Conservation (phyloP, 2,113 vertebrate species). For the Marmota flaviventris region DNA sequence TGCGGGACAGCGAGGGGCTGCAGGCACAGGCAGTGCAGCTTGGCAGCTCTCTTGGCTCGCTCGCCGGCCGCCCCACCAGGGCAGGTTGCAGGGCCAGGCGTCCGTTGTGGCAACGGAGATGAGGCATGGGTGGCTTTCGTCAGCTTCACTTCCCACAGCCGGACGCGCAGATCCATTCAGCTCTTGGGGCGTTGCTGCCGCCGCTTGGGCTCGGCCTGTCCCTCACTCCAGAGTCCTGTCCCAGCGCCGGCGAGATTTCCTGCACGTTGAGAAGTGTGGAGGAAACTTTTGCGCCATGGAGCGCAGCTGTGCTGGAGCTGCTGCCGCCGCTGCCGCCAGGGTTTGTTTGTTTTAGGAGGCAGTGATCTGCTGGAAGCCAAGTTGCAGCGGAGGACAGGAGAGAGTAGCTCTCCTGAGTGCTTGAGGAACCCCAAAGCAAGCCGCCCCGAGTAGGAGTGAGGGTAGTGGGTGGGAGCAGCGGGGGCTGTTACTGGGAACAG, state of each 20-base stretch:
- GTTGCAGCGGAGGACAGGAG: conserved; percentile 44
- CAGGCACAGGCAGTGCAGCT: not conserved
- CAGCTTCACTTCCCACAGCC: conserved; percentile 56
- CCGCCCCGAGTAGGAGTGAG: not conserved
- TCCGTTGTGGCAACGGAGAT: conserved; percentile 27
- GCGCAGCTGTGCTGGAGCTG: conserved; percentile 71
- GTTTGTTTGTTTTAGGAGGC: conserved; percentile 80
- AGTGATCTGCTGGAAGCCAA: conserved; percentile 75
- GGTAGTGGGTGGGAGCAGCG: not conserved
- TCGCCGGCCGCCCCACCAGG: not conserved
- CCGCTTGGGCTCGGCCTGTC: conserved; percentile 44
- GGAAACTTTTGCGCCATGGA: conserved; percentile 79
- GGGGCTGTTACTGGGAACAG: not conserved
- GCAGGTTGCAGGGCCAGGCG: conserved; percentile 73
- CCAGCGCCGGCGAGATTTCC: conserved; percentile 68
- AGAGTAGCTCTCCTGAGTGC: not conserved
- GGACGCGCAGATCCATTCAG: conserved; percentile 60
- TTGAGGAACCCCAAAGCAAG: not conserved
- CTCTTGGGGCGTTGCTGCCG: conserved; percentile 3
- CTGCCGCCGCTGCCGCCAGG: conserved; percentile 26
- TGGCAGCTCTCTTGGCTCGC: not conserved
- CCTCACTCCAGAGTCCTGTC: not conserved
- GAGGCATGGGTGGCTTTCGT: conserved; percentile 47
- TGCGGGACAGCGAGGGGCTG: conserved; percentile 6
- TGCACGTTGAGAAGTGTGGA: conserved; percentile 71